These are phyloP conservation scores for Anguilla japonica DNA, from an alignment of 2,113 vertebrate species.

Conservation along the genomic window DNA sequence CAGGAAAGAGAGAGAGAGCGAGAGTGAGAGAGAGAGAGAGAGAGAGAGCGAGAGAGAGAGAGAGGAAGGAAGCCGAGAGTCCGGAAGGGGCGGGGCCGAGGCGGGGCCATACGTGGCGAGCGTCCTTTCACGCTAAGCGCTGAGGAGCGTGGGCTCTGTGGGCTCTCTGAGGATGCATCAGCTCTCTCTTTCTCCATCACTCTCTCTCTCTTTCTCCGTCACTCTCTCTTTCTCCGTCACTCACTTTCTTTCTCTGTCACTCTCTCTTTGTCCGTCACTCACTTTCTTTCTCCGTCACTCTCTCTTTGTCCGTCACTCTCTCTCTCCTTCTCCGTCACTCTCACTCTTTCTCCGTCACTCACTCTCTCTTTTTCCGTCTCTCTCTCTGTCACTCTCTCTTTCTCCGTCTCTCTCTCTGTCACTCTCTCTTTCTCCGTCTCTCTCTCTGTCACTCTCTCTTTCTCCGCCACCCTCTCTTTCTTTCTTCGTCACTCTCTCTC, in stretches of 20 bases:
- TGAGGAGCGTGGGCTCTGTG: neutral
- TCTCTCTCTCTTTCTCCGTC: too few relatives aligned
- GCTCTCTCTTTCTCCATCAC: neutral
- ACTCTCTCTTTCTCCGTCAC: neutral
- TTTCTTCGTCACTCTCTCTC: neutral
- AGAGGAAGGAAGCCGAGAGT: constrained; percentile 18
- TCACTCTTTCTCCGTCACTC: too few relatives aligned
- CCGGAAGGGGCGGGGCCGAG: neutral
- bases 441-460: too few relatives aligned
- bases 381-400: neutral
- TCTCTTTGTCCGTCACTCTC: neutral
- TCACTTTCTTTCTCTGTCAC: too few relatives aligned
- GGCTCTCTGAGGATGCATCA: neutral
- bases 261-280: too few relatives aligned
- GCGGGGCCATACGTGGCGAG: neutral
- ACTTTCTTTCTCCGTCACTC: too few relatives aligned
- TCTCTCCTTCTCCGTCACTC: neutral
- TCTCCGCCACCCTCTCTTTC: neutral
- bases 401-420: too few relatives aligned
- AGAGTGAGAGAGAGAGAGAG: too few relatives aligned
- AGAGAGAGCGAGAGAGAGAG: constrained; percentile 12
- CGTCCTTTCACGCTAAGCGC: neutral
- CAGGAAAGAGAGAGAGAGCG: constrained; percentile 37
- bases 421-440: too few relatives aligned
- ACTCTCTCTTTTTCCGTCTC: neutral